These are phyloP conservation scores for Carlito syrichta DNA, from an alignment of 2,113 vertebrate species.

Conservation along the genomic window DNA sequence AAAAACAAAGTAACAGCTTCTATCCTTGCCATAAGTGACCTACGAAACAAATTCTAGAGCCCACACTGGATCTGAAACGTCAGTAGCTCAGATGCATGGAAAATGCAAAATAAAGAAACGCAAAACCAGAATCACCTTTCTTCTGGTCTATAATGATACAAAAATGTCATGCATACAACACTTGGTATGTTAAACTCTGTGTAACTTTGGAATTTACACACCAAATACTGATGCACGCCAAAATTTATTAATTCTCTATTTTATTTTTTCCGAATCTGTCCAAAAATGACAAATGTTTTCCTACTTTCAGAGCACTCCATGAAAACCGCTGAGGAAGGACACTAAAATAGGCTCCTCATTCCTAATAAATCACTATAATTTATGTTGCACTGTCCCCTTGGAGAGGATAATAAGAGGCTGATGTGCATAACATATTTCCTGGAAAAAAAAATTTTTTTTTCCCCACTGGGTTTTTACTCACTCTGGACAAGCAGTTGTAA, in stretches of 20 bases:
- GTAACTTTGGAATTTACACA: too few relatives aligned
- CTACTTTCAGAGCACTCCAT: neutral
- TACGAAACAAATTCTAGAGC: neutral
- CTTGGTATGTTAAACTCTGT: neutral
- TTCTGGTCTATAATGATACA: neutral
- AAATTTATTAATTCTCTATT: neutral
- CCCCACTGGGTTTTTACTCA: neutral
- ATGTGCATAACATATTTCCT: conserved; percentile 16
- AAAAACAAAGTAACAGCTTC: neutral
- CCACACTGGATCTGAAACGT: neutral
- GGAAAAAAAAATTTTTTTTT: neutral
- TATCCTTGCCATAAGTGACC: neutral
- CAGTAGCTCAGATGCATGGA: neutral
- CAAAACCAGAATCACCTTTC: neutral
- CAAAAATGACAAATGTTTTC: conserved; percentile 57
- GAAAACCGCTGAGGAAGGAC: neutral
- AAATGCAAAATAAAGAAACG: neutral
- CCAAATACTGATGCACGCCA: too few relatives aligned
- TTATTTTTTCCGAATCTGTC: conserved; percentile 51
- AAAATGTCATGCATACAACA: neutral
- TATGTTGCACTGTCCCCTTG: neutral
- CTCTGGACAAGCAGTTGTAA: conserved; percentile 8
- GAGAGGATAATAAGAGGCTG: conserved; percentile 41
- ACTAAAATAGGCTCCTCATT: conserved; percentile 3
- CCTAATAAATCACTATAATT: conserved; percentile 59